Evolutionary conservation across 2,797 vertebrate genomes (phyloP).

Genomic region (Scyliorhinus canicula): DNA sequence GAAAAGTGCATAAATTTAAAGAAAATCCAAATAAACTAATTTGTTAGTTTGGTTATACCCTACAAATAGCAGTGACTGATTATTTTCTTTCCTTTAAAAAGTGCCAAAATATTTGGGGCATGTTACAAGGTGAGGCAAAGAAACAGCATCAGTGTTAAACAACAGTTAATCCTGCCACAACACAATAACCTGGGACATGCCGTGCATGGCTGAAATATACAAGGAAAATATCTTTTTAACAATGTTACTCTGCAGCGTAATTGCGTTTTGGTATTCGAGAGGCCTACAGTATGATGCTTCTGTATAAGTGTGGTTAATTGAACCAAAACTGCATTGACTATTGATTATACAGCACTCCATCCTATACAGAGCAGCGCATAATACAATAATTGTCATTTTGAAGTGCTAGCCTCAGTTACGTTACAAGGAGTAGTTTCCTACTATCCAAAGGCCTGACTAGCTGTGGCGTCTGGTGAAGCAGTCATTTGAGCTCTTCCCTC

Average conservation of each 20-base stretch:
- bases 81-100: slow-evolving; percentile 1
- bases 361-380: slow-evolving; percentile 66
- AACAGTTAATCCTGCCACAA: slow-evolving; percentile 33
- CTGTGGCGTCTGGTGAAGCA: slow-evolving; percentile 89
- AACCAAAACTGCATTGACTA: slow-evolving; percentile 35
- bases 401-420: slow-evolving; percentile 74
- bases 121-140: neutral
- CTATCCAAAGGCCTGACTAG: slow-evolving; percentile 94
- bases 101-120: slow-evolving; percentile 36
- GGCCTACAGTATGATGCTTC: neutral
- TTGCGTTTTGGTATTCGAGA: slow-evolving; percentile 8
- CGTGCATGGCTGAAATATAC: slow-evolving; percentile 6
- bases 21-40: slow-evolving; percentile 23
- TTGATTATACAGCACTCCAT: slow-evolving; percentile 55
- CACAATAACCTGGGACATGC: slow-evolving; percentile 17
- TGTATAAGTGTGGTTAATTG: neutral
- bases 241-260: neutral
- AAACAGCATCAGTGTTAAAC: slow-evolving; percentile 18
- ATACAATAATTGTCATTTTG: slow-evolving; percentile 73
- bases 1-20: slow-evolving; percentile 37
- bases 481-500: slow-evolving; percentile 92
- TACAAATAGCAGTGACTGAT: slow-evolving; percentile 19
- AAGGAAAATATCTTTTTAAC: neutral
- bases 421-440: slow-evolving; percentile 51
- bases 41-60: neutral